Percentiles rank a stretch among this genome's conserved stretches.
Evolutionary conservation across 1,140 invertebrate genomes (phyloP).

Genomic region (Hypothenemus hampei): DNA sequence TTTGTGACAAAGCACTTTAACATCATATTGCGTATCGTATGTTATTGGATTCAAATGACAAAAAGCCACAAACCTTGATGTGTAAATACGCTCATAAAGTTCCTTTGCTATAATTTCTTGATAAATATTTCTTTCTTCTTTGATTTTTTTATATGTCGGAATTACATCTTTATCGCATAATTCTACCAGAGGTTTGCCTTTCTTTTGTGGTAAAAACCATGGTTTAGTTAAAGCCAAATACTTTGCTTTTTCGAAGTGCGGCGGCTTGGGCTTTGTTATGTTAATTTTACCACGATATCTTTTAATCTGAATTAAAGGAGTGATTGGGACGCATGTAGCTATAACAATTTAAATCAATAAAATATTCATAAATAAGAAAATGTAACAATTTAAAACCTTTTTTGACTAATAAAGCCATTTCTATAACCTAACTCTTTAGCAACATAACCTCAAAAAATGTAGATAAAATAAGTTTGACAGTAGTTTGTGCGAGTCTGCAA

Average conservation of each 20-base stretch:
- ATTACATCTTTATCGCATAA: constrained; percentile 38
- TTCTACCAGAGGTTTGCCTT: constrained; percentile 39
- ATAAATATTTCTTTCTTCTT: constrained; percentile 57
- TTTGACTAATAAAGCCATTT: neutral
- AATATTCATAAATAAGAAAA: too few relatives aligned
- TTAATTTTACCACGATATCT: constrained; percentile 68
- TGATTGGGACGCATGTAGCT: constrained; percentile 28
- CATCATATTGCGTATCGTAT: constrained; percentile 54
- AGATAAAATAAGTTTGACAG: neutral
- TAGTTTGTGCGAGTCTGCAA: too few relatives aligned
- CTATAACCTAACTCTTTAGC: neutral
- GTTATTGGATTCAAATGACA: constrained; percentile 65
- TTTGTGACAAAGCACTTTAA: constrained; percentile 55
- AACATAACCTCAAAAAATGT: neutral
- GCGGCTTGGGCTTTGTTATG: constrained; percentile 62
- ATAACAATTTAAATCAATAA: constrained; percentile 24
- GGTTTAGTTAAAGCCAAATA: constrained; percentile 59
- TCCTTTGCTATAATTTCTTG: constrained; percentile 65
- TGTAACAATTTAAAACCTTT: too few relatives aligned
- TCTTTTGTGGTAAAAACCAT: constrained; percentile 48
- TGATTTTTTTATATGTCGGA: constrained; percentile 19
- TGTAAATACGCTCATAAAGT: constrained; percentile 60
- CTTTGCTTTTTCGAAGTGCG: constrained; percentile 59
- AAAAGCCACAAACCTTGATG: constrained; percentile 64
- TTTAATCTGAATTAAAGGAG: constrained; percentile 49